phyloP scores from a whole-genome alignment of 2,888 invertebrate species.

The Liodrosophila aerea region DNA sequence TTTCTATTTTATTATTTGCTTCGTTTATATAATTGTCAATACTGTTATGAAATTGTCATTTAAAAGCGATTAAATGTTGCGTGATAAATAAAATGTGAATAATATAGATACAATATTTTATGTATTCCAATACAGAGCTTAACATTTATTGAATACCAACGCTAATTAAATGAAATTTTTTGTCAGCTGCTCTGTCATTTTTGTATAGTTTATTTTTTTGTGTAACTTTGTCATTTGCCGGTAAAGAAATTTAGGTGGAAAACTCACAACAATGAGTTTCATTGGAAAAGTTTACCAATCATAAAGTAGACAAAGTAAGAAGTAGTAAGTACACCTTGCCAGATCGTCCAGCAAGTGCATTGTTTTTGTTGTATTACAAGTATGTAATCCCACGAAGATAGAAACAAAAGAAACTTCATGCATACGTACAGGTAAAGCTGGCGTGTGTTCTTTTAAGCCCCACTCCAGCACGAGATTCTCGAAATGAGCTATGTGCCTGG shows the following conservation, averaged over 20 bases:
- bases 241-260: background rate
- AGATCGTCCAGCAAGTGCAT: slow-evolving; percentile 8
- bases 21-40: no score
- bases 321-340: slow-evolving; percentile 25
- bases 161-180: background rate
- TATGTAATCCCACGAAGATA: background rate
- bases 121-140: background rate
- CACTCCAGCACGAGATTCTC: slow-evolving; percentile 16
- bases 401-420: slow-evolving; percentile 2
- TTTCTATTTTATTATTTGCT: no score
- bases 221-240: slow-evolving; percentile 8
- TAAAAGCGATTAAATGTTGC: no score
- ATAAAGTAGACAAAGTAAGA: slow-evolving; percentile 9
- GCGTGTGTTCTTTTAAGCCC: slow-evolving; percentile 33
- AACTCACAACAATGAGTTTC: slow-evolving; percentile 17
- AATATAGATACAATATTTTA: background rate
- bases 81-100: no score
- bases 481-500: slow-evolving; percentile 68
- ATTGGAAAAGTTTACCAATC: slow-evolving; percentile 52
- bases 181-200: background rate
- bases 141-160: background rate
- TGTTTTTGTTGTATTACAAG: slow-evolving; percentile 9
- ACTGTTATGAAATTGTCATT: no score
- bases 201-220: slow-evolving; percentile 8
- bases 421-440: slow-evolving; percentile 20